A percentile compares a stretch with the other conserved stretches of the same genome.
phyloP scores from a whole-genome alignment of 2,113 vertebrate species.

The Cnemophilus loriae region DNA sequence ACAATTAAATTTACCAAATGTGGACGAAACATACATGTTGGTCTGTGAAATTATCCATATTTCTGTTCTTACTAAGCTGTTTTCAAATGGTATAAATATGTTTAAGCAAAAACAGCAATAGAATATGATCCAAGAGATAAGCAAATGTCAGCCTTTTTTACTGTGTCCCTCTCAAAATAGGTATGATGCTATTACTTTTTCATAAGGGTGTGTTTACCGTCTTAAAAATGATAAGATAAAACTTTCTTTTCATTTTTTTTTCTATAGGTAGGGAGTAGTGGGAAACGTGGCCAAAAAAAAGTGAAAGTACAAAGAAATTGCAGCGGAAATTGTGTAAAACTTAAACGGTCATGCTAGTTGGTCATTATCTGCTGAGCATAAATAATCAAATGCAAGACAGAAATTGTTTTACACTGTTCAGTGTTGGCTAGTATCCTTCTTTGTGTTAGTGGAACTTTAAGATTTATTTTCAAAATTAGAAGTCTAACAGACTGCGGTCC shows the following conservation, averaged over 20 bases:
- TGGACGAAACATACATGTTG: accelerated
- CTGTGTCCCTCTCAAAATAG: neutral
- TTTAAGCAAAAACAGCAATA: neutral
- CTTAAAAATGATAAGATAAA: neutral
- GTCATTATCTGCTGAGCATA: neutral
- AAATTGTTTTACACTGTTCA: neutral
- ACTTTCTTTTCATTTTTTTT: neutral
- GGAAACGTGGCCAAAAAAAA: neutral
- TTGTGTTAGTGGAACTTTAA: conserved; percentile 5
- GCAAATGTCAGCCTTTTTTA: neutral
- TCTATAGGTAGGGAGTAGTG: neutral
- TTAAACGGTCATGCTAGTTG: neutral
- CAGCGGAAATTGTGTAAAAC: neutral
- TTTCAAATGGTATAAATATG: neutral
- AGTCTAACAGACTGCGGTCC: conserved; percentile 54
- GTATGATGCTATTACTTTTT: neutral
- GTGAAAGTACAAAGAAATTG: neutral
- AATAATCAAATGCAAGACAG: conserved; percentile 3
- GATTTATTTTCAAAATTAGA: conserved; percentile 43
- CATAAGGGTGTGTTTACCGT: neutral
- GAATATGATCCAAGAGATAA: neutral
- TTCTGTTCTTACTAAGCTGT: neutral
- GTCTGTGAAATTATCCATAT: neutral
- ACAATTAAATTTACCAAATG: neutral
- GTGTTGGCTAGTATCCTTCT: neutral